Base-by-base conservation (phyloP, 2,797 vertebrate genomes). In the Tragelaphus oryx region DNA sequence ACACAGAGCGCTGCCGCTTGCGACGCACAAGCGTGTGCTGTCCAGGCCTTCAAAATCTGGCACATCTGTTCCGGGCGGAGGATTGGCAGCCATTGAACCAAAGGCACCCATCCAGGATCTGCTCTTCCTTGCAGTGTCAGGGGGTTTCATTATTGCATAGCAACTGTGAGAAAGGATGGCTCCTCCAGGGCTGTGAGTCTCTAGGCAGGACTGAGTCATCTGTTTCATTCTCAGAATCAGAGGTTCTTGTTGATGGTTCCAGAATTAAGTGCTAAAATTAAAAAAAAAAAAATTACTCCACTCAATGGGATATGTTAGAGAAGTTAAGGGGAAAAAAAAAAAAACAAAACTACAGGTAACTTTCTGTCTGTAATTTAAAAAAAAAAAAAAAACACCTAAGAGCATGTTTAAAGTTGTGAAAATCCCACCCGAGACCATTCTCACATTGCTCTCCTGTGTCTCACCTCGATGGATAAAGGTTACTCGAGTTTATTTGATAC, bases 191-290 rank as follows among this genome's bases (percentile, higher is more conserved):
- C 16, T 26, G 5, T 9, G 37, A 14, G 12, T 89, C 52, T 93
- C 22, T 37, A 37, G 48, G 81, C 87, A 82, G 74, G 37, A 79
- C 48, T 55, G 44, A 60, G 30, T 57, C 30, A 57, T 80, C 79
- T 50, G 17, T 92, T 91, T 96, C 60, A 17, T 89, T 87, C 83
- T 94, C 89, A 81, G 90, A 92, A 86, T 65, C 26, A n/a, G 86
- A 82, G 68, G 26, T 52, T 62, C 80, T 89, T 59, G 85, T 68
- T 87, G 37, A 62, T 76, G 59, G 14, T 46, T 94, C 55, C 91
- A 92, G 93, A 95, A 62, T 62, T 94, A 95, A 96, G 79, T 94
- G 80, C 80, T 96, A 54, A 91, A 84, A 76, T 91, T 52, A 84
- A 33, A 22, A 74, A 28, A 60, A 60, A 20, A 75, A 57, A 46